These are phyloP conservation scores for Carduelis carduelis DNA, from an alignment of 2,797 vertebrate genomes.

Conservation along the genomic window DNA sequence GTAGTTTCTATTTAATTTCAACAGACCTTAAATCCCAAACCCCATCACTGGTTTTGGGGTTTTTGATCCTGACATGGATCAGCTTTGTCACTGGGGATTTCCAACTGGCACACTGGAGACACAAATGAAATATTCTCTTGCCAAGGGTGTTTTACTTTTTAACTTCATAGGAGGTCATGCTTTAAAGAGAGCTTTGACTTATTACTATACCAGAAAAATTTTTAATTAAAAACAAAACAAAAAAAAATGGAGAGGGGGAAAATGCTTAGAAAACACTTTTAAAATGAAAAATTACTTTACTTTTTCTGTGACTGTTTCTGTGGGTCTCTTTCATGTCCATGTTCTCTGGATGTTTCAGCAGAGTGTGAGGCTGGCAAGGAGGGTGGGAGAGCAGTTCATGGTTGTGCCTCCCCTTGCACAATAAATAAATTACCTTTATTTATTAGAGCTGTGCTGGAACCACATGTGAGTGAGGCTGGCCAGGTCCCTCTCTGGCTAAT, in stretches of 20 bases:
- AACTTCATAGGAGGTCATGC: not conserved
- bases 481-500: not conserved
- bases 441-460: not conserved
- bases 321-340: not conserved
- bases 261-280: not conserved
- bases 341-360: not conserved
- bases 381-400: not conserved
- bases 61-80: not conserved
- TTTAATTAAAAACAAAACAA: not conserved
- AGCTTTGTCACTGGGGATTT: not conserved
- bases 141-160: not conserved
- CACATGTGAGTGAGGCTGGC: not conserved
- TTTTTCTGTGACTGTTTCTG: not conserved
- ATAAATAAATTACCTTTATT: no score
- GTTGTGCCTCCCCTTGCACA: fast-evolving
- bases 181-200: not conserved
- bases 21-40: not conserved
- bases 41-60: not conserved
- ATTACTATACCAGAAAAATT: not conserved
- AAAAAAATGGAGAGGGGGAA: fast-evolving
- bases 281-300: not conserved
- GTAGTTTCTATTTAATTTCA: not conserved
- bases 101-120: not conserved
- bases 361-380: not conserved
- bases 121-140: not conserved